A percentile compares a stretch with the other conserved stretches of the same genome.
phyloP scores from a whole-genome alignment of 2,797 vertebrate species.

The Jordanella pulchra region DNA sequence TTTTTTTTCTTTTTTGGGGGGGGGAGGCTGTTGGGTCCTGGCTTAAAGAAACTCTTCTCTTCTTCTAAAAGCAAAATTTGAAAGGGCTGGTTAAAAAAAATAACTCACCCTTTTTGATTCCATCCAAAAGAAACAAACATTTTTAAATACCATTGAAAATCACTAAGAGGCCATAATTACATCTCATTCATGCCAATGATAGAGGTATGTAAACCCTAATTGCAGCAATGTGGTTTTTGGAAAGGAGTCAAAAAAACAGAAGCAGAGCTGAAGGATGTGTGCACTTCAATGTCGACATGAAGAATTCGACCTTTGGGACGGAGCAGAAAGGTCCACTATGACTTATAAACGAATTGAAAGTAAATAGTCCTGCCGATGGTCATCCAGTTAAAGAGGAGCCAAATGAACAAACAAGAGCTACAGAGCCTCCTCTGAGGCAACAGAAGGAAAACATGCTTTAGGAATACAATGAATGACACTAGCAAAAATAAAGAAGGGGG shows the following conservation, averaged over 20 bases:
- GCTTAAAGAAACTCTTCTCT: neutral
- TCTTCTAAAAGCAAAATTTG: neutral
- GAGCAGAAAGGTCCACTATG: slow-evolving; percentile 34
- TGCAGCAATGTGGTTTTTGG: neutral
- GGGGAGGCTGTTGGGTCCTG: neutral
- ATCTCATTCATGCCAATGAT: neutral
- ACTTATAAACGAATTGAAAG: slow-evolving; percentile 6
- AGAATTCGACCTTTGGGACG: slow-evolving; percentile 36
- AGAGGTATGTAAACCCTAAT: neutral
- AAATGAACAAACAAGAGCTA: slow-evolving; percentile 45
- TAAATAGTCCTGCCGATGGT: slow-evolving; percentile 22
- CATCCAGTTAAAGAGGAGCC: slow-evolving; percentile 40
- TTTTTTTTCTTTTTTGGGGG: too few relatives aligned
- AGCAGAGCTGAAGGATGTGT: slow-evolving; percentile 15
- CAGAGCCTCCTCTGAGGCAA: slow-evolving; percentile 14
- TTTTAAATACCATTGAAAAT: neutral
- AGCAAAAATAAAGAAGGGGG: slow-evolving; percentile 7
- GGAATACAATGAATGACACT: slow-evolving; percentile 38
- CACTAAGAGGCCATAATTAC: neutral
- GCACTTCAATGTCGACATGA: slow-evolving; percentile 40
- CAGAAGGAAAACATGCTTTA: slow-evolving; percentile 36
- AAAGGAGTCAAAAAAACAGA: slow-evolving; percentile 1
- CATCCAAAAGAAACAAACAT: neutral
- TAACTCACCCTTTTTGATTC: too few relatives aligned
- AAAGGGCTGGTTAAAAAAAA: neutral